These are phyloP conservation scores for Neoitamus cyanurus DNA, from an alignment of 2,888 invertebrate species.

Conservation along the genomic window DNA sequence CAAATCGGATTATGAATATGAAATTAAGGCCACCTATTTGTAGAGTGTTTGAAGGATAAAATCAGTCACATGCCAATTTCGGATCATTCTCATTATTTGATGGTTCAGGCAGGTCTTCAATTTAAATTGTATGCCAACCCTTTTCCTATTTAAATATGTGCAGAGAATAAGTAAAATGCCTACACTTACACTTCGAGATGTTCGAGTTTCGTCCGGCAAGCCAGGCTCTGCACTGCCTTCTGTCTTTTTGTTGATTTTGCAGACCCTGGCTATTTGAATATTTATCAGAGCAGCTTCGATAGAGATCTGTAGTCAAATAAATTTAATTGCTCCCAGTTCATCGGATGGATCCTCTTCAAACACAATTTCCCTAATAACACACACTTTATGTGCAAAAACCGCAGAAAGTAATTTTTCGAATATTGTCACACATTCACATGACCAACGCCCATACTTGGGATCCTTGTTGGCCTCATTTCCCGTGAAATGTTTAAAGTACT, in stretches of 20 bases:
- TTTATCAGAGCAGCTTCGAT: not conserved
- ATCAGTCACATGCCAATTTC: too few relatives aligned
- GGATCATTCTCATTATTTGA: too few relatives aligned
- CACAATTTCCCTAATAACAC: slow-evolving; percentile 15
- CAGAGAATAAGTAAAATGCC: too few relatives aligned
- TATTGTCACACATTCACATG: not conserved
- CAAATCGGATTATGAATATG: too few relatives aligned
- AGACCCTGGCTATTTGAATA: not conserved
- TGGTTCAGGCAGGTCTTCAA: too few relatives aligned
- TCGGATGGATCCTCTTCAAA: slow-evolving; percentile 23
- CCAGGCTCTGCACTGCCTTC: not conserved
- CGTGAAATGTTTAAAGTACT: not conserved
- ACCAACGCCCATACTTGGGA: not conserved
- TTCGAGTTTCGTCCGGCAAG: not conserved
- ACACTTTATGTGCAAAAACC: too few relatives aligned
- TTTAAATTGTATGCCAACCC: too few relatives aligned
- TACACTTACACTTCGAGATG: too few relatives aligned
- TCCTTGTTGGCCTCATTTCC: not conserved
- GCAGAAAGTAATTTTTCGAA: slow-evolving; percentile 37
- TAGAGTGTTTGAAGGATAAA: too few relatives aligned
- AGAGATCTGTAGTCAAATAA: not conserved
- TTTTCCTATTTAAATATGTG: too few relatives aligned
- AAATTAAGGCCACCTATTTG: too few relatives aligned
- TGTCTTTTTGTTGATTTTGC: not conserved
- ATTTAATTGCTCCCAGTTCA: not conserved